Evolutionary conservation across 2,888 invertebrate species (phyloP).

Genomic region (Calameuta idolon): DNA sequence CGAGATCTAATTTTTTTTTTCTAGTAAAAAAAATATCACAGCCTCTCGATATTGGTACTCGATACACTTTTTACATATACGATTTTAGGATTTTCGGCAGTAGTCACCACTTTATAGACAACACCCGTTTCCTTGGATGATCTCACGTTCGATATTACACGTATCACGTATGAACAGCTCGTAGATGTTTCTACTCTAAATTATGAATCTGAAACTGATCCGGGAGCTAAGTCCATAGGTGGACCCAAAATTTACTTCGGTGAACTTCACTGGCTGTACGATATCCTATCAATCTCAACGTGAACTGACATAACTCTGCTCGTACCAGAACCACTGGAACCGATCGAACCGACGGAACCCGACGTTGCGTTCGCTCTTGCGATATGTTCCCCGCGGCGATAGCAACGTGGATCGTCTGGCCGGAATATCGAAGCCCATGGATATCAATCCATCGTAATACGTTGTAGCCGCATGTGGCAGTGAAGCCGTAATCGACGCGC

Average conservation of each 20-base stretch:
- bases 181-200: background rate
- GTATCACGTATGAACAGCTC: background rate
- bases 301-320: background rate
- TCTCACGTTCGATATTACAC: too few relatives aligned
- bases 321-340: background rate
- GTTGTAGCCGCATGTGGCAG: background rate
- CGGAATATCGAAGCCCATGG: conserved; percentile 23
- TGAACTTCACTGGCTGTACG: background rate
- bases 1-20: background rate
- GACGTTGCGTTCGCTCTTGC: conserved; percentile 19
- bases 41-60: background rate
- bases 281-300: background rate
- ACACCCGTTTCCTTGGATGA: too few relatives aligned
- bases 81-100: background rate
- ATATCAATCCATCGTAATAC: conserved; percentile 1
- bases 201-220: background rate
- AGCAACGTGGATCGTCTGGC: conserved; percentile 18
- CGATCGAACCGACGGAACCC: background rate
- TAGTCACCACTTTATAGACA: background rate
- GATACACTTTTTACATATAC: background rate
- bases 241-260: background rate
- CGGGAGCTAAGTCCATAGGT: background rate
- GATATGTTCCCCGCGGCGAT: conserved; percentile 22
- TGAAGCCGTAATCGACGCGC: background rate
- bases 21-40: background rate